Evolutionary conservation across 2,888 invertebrate species (phyloP).

Genomic region (Archips xylosteana): DNA sequence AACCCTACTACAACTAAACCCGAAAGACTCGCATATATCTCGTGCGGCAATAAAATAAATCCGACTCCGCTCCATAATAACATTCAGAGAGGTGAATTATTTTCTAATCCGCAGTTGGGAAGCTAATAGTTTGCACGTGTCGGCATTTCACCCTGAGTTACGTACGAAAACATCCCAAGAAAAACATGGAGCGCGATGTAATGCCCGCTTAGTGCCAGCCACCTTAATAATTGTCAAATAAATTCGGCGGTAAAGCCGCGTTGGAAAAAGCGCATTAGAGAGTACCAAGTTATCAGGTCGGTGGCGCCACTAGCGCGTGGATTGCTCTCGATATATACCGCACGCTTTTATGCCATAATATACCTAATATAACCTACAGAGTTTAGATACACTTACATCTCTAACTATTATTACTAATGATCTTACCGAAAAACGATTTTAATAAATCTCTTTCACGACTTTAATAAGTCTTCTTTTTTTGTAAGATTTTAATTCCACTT

Average conservation of each 20-base stretch:
- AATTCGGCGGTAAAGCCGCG: slow-evolving; percentile 73
- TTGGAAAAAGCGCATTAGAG: slow-evolving; percentile 70
- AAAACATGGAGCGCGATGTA: slow-evolving; percentile 78
- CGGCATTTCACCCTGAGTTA: slow-evolving; percentile 76
- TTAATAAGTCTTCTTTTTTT: not conserved
- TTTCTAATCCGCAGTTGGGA: slow-evolving; percentile 82
- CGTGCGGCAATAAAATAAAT: slow-evolving; percentile 81
- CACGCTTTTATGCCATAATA: not conserved
- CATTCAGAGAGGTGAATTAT: slow-evolving; percentile 83
- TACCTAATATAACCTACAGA: not conserved
- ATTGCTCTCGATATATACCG: not conserved
- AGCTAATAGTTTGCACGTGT: slow-evolving; percentile 85
- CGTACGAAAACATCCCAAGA: slow-evolving; percentile 79
- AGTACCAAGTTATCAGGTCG: slow-evolving; percentile 46
- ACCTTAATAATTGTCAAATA: slow-evolving; percentile 85
- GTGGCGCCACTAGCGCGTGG: slow-evolving; percentile 19
- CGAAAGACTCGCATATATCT: slow-evolving; percentile 80
- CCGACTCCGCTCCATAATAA: slow-evolving; percentile 80
- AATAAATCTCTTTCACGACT: too few species aligned
- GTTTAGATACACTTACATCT: too few species aligned
- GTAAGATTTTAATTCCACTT: too few species aligned
- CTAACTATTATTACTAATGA: too few species aligned
- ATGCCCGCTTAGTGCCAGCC: slow-evolving; percentile 81
- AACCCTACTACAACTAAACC: slow-evolving; percentile 77
- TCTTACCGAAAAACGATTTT: not conserved